These are phyloP conservation scores for Euglossa dilemma DNA, from an alignment of 1,140 invertebrate species.

Conservation along the genomic window DNA sequence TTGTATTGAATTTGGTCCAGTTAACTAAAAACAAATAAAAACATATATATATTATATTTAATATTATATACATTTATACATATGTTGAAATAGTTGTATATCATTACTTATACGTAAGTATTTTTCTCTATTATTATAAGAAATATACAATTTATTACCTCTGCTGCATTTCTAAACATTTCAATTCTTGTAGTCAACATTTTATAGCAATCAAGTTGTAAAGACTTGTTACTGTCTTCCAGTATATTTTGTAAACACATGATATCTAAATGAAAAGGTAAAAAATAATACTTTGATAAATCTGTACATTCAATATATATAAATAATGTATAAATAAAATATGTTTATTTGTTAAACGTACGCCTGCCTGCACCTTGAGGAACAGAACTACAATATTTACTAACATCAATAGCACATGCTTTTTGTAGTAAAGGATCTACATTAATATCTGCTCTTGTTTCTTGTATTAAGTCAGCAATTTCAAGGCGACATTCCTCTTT, in stretches of 20 bases:
- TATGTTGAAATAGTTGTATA: too few species aligned
- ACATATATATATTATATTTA: too few species aligned
- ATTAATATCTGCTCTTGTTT: constrained; percentile 91
- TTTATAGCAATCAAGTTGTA: constrained; percentile 89
- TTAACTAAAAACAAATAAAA: constrained; percentile 73
- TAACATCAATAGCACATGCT: constrained; percentile 90
- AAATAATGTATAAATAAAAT: constrained; percentile 30
- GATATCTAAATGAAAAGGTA: constrained; percentile 86
- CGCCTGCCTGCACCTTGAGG: constrained; percentile 93
- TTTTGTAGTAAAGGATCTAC: constrained; percentile 91
- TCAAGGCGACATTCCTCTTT: constrained; percentile 89
- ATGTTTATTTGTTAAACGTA: constrained; percentile 80
- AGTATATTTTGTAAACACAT: constrained; percentile 90
- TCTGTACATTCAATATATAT: not conserved
- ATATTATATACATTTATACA: too few species aligned
- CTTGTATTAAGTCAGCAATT: constrained; percentile 91
- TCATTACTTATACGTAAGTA: not conserved
- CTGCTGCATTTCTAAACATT: constrained; percentile 94
- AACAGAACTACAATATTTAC: constrained; percentile 92
- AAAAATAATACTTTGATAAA: constrained; percentile 4
- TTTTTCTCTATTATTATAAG: constrained; percentile 49
- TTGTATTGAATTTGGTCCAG: constrained; percentile 86
- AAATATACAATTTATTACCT: constrained; percentile 82
- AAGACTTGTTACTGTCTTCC: constrained; percentile 85
- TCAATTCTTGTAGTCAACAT: constrained; percentile 91